phyloP scores from a whole-genome alignment of 2,113 vertebrate genomes.

The Tyto alba region DNA sequence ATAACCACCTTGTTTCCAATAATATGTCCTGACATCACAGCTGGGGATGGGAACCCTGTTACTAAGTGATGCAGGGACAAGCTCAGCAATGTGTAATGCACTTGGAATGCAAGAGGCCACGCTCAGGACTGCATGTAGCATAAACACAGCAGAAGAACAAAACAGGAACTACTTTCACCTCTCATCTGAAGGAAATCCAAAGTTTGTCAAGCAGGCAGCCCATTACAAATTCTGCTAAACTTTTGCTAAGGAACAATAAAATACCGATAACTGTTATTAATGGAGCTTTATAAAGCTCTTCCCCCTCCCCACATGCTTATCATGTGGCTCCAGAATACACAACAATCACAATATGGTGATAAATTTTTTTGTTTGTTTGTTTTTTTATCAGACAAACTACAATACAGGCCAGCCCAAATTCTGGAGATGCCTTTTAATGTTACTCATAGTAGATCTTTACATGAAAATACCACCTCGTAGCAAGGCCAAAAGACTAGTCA shows the following conservation, averaged over 20 bases:
- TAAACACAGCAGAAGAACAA: neutral
- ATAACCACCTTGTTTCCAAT: neutral
- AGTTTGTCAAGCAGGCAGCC: conserved; percentile 5
- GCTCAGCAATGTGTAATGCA: neutral
- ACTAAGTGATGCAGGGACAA: neutral
- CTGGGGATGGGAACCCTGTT: neutral
- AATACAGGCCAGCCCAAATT: neutral
- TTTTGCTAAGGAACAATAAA: neutral
- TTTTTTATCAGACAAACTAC: neutral
- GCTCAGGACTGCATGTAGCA: neutral
- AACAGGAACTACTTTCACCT: neutral
- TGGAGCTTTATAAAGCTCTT: neutral
- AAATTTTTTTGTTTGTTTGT: neutral
- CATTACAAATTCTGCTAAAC: neutral
- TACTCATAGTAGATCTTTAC: neutral
- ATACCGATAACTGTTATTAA: neutral
- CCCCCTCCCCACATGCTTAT: neutral
- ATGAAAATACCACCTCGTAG: neutral
- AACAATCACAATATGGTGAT: neutral
- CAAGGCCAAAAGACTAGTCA: neutral
- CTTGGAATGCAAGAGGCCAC: conserved; percentile 9
- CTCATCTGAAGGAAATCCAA: neutral
- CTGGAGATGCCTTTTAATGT: neutral
- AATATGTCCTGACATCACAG: neutral
- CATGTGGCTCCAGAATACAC: neutral